These are phyloP conservation scores for Ormyrus nitidulus DNA, from an alignment of 2,888 invertebrate genomes.

Conservation along the genomic window DNA sequence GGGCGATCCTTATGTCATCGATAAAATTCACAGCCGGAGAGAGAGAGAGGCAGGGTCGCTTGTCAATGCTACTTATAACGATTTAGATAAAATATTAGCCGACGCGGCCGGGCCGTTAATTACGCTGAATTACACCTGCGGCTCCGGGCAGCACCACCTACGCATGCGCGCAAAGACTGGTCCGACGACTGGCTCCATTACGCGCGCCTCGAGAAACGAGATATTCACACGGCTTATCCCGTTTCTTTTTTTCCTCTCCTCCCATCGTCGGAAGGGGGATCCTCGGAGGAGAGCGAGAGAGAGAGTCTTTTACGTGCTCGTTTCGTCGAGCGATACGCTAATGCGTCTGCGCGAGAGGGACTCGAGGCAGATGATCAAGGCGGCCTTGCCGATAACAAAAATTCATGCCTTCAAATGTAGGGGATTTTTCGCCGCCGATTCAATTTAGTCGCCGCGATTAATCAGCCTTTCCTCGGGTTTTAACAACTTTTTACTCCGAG, in stretches of 20 bases:
- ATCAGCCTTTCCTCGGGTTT: neutral
- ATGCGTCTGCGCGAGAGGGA: constrained; percentile 17
- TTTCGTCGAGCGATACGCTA: constrained; percentile 21
- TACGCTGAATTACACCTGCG: constrained; percentile 52
- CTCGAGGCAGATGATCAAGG: neutral
- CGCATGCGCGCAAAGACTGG: constrained; percentile 18
- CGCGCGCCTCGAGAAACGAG: neutral
- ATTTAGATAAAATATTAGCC: constrained; percentile 51
- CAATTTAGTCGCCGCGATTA: constrained; percentile 4
- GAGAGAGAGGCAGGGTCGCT: neutral
- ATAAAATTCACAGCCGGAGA: constrained; percentile 48
- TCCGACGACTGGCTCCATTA: constrained; percentile 21
- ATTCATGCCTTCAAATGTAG: constrained; percentile 13
- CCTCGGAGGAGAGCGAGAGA: neutral
- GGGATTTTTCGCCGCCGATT: neutral
- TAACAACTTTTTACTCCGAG: neutral
- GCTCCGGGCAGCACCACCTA: constrained; percentile 29
- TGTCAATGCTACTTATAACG: constrained; percentile 39
- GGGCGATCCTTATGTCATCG: constrained; percentile 48
- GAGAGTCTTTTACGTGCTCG: constrained; percentile 17
- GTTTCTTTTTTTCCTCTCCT: constrained; percentile 2
- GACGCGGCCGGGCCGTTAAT: constrained; percentile 43
- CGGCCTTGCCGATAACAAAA: constrained; percentile 10
- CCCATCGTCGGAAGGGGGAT: neutral
- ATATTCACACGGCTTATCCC: constrained; percentile 24